Base-by-base conservation (phyloP, 2,797 vertebrate species). In the Muscicapa comitata region DNA sequence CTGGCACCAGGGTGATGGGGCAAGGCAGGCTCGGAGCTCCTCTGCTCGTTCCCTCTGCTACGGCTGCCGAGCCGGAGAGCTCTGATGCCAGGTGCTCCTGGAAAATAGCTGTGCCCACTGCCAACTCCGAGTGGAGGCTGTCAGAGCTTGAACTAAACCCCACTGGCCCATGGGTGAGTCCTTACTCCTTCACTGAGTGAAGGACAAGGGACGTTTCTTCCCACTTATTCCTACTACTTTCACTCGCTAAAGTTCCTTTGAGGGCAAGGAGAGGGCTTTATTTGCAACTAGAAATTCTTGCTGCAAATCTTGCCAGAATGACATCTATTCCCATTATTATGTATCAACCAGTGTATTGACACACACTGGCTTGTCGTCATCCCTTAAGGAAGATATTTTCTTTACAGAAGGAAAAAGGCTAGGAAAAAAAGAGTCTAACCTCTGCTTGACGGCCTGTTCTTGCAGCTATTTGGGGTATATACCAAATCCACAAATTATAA, bases 1-100 rank as follows among this genome's bases (percentile, higher is more conserved):
- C 29, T 9, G 25, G n/a, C 5, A 2, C 17, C 35, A 0, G 53
- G 24, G 12, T 7, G 26, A 9, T 50, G 48, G n/a, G 31, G 6
- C 40, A 5, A 7, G 42, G 17, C 6, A 6, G 45, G 9, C 7
- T 28, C 67, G 23, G 23, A 37, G 50, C 31, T 13, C 18, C 25
- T 67, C 24, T 16, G 2, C n/a, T 61, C 10, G 0, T 8, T 8
- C 9, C 29, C 15, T 16, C 11, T 4, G 6, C 33, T 35, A 13
- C 11, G 19, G 66, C 57, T 74, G n/a, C 23, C 2, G 4, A 47
- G 35, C 17, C 16, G 3, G 13, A 45, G 85, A 29, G 31, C n/a
- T 14, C 31, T 58, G 70, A 5, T 45, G 17, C 29, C 51, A 11
- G 25, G 11, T 6, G 33, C 7, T 57, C 48, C 70, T 19, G 26